A percentile compares a stretch with the other conserved stretches of the same genome.
Conservation (phyloP, 2,113 vertebrate genomes). For the Dipodomys merriami region DNA sequence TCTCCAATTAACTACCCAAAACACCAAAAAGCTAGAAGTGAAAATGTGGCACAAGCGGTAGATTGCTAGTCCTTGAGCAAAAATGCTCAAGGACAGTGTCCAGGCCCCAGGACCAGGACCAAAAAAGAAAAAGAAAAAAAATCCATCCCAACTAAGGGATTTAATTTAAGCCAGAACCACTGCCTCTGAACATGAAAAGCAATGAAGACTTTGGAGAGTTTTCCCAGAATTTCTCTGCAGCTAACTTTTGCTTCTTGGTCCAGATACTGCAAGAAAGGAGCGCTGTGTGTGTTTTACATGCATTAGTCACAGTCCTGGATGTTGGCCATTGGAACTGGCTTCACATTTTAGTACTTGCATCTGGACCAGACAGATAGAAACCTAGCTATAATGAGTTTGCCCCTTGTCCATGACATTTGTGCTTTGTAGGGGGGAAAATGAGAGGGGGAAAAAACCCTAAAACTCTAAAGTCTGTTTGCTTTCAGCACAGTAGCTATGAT, state of each 20-base stretch:
- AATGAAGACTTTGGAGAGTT: conserved; percentile 21
- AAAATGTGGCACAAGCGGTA: too few relatives aligned
- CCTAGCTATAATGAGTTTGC: conserved; percentile 75
- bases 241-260: conserved; percentile 2
- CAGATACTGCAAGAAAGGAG: conserved; percentile 55
- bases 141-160: not conserved
- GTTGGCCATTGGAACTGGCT: conserved; percentile 41
- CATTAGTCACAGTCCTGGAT: conserved; percentile 73
- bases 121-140: not conserved
- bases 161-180: conserved; percentile 35
- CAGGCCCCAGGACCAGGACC: too few relatives aligned
- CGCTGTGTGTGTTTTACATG: conserved; percentile 46
- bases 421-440: not conserved
- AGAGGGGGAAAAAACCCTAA: conserved; percentile 3
- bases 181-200: conserved; percentile 61
- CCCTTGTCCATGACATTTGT: conserved; percentile 59
- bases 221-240: conserved; percentile 11
- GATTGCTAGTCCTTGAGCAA: too few relatives aligned
- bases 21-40: too few relatives aligned
- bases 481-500: conserved; percentile 67
- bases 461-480: conserved; percentile 68
- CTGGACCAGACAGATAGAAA: conserved; percentile 75
- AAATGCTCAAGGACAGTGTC: too few relatives aligned
- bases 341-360: conserved; percentile 71
- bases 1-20: too few relatives aligned